Evolutionary conservation across 2,888 invertebrate species (phyloP).

Genomic region (Ophraella communa): DNA sequence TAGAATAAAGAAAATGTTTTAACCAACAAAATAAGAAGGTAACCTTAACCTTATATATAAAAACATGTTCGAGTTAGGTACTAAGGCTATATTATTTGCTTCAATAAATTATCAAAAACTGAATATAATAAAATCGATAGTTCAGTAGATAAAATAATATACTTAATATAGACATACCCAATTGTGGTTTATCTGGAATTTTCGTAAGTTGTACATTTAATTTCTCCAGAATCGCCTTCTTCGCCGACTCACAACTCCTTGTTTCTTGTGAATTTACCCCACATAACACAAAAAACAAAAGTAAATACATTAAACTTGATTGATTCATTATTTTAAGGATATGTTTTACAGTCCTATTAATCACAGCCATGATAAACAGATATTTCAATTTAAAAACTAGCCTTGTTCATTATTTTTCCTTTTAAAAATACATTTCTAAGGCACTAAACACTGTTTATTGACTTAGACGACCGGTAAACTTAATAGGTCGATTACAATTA

Average conservation of each 20-base stretch:
- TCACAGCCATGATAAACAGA: conserved; percentile 51
- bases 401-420: conserved; percentile 32
- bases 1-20: no score
- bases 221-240: conserved; percentile 61
- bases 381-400: conserved; percentile 34
- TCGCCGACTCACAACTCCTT: conserved; percentile 63
- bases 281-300: conserved; percentile 46
- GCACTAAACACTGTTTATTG: conserved; percentile 47
- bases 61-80: no score
- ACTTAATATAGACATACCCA: conserved; percentile 58
- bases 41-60: no score
- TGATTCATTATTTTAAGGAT: conserved; percentile 41
- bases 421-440: conserved; percentile 48
- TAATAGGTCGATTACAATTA: no score
- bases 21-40: no score
- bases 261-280: conserved; percentile 35
- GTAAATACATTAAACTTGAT: conserved; percentile 30
- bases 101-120: no score
- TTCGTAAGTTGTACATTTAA: conserved; percentile 63
- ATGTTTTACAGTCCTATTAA: conserved; percentile 43
- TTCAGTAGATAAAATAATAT: no score
- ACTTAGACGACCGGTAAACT: conserved; percentile 26
- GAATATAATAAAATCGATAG: background rate
- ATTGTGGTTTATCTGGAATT: conserved; percentile 62
- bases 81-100: no score